Conservation (phyloP, 2,888 invertebrate genomes). For the Drosophila siamana region DNA sequence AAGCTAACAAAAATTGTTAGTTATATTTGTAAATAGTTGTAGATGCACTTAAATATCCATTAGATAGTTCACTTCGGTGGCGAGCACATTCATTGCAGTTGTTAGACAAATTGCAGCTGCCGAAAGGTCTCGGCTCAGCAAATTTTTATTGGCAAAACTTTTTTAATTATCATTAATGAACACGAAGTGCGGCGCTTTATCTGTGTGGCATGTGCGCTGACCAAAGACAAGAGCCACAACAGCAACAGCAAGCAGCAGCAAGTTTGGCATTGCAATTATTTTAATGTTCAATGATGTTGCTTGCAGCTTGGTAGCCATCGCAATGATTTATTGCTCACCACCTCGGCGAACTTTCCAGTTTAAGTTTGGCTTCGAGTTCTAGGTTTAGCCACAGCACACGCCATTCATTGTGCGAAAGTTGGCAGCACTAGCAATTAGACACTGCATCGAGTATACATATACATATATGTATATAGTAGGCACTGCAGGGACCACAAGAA, state of each 20-base stretch:
- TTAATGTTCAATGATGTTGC: conserved; percentile 78
- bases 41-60: background rate
- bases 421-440: conserved; percentile 68
- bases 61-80: background rate
- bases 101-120: conserved; percentile 45
- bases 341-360: conserved; percentile 24
- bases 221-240: conserved; percentile 33
- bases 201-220: conserved; percentile 53
- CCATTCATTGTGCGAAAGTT: conserved; percentile 59
- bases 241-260: conserved; percentile 6
- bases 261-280: conserved; percentile 73
- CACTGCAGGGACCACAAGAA: background rate
- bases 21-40: too few relatives aligned
- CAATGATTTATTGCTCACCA: conserved; percentile 67
- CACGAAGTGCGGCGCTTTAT: conserved; percentile 47
- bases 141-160: conserved; percentile 66
- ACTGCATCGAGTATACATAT: background rate
- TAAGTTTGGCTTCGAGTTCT: conserved; percentile 23
- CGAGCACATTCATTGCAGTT: conserved; percentile 33
- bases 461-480: too few relatives aligned
- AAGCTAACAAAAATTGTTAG: too few relatives aligned
- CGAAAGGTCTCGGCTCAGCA: conserved; percentile 37
- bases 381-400: conserved; percentile 18
- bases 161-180: conserved; percentile 78
- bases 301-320: conserved; percentile 69